Evolutionary conservation across 2,797 vertebrate species (phyloP).

Genomic region (Bovichtus variegatus): DNA sequence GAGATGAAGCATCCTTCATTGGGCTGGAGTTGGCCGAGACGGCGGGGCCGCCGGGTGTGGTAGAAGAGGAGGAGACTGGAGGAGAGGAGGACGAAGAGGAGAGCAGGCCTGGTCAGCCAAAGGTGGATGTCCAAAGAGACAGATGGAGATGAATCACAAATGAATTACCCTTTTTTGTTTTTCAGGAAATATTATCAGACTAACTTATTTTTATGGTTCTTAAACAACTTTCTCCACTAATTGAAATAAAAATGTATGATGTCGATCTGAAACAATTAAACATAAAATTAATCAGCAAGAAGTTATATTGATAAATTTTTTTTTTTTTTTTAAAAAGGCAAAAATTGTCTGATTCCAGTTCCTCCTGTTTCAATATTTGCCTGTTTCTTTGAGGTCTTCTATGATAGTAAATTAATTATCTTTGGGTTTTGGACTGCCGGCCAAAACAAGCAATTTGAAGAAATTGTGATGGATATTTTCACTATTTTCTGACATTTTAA

Average conservation of each 20-base stretch:
- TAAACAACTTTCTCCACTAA: background rate
- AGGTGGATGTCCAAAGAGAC: conserved; percentile 45
- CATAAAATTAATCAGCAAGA: fast-evolving
- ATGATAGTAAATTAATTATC: background rate
- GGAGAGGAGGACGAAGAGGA: conserved; percentile 82
- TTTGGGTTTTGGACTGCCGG: background rate
- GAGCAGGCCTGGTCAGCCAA: conserved; percentile 79
- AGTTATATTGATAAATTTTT: background rate
- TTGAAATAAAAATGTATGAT: background rate
- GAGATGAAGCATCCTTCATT: conserved; percentile 76
- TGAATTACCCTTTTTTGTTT: background rate
- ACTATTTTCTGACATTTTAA: background rate
- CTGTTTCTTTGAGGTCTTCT: background rate
- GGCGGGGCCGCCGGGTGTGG: conserved; percentile 62
- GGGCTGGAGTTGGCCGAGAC: conserved; percentile 76
- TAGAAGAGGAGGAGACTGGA: conserved; percentile 79
- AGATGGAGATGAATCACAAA: conserved; percentile 48
- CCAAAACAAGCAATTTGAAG: background rate
- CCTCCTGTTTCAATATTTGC: background rate
- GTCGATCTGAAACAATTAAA: background rate
- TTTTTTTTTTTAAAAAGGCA: background rate
- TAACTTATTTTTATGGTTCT: background rate
- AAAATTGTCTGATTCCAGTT: background rate
- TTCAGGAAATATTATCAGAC: background rate
- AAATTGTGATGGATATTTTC: background rate